Percentiles rank a stretch among this genome's conserved stretches.
Conservation (phyloP, 2,888 invertebrate genomes). For the Linyphia triangularis region DNA sequence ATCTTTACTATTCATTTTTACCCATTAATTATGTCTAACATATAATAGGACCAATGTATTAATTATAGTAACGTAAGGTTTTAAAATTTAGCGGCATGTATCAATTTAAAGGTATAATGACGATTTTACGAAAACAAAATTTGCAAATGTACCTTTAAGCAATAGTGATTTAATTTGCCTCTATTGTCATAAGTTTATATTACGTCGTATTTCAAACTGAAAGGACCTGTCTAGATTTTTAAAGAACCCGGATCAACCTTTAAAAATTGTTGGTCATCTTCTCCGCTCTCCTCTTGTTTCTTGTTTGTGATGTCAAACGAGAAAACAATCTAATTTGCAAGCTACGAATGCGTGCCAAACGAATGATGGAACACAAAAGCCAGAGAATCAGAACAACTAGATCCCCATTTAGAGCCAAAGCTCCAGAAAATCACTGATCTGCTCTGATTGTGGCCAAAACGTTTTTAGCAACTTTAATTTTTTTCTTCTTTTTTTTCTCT, state of each 20-base stretch:
- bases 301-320: not conserved
- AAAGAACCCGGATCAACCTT: not conserved
- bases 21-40: too few species aligned
- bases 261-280: not conserved
- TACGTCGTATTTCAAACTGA: too few species aligned
- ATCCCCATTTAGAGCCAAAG: constrained; percentile 14
- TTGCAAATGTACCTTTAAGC: too few species aligned
- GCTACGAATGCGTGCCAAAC: constrained; percentile 38
- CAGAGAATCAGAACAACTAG: constrained; percentile 46
- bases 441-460: constrained; percentile 54
- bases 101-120: too few species aligned
- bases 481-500: constrained; percentile 1
- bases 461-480: not conserved
- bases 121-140: too few species aligned
- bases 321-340: not conserved
- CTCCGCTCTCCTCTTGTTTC: not conserved
- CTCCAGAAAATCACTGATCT: constrained; percentile 32
- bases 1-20: too few species aligned
- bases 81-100: too few species aligned
- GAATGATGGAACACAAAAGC: constrained; percentile 41
- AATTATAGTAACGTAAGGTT: too few species aligned
- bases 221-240: too few species aligned
- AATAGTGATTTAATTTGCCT: too few species aligned
- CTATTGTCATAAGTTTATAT: too few species aligned
- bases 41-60: too few species aligned